Evolutionary conservation across 2,113 vertebrate genomes (phyloP).

Genomic region (Gallinago media): DNA sequence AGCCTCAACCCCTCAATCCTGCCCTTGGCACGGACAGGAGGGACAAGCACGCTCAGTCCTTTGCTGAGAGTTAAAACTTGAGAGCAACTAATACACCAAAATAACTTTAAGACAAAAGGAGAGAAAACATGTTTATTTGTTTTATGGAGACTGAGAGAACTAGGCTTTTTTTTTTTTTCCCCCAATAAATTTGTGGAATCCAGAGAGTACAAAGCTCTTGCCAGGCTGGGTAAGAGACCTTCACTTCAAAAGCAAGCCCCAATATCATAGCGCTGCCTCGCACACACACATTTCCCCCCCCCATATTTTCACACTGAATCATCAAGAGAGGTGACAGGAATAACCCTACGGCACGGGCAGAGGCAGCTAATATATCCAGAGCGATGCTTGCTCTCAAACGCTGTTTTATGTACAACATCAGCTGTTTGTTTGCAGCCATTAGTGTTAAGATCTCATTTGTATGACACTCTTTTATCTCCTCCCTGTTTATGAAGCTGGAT

Average conservation of each 20-base stretch:
- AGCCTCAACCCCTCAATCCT: background rate
- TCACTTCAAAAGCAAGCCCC: background rate
- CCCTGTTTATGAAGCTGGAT: background rate
- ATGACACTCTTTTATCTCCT: background rate
- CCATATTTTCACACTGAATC: background rate
- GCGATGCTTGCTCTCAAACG: background rate
- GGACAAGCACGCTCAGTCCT: background rate
- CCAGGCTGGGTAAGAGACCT: background rate
- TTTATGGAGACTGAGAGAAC: background rate
- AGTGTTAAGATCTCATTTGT: background rate
- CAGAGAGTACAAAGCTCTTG: background rate
- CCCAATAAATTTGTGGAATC: background rate
- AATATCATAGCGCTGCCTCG: background rate
- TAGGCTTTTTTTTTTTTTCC: background rate
- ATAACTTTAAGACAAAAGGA: background rate
- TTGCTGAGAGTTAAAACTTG: background rate
- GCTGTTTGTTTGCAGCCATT: background rate
- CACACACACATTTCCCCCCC: background rate
- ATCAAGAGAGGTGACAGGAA: background rate
- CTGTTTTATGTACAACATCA: background rate
- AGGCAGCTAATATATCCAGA: background rate
- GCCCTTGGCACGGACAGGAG: fast-evolving
- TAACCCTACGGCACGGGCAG: background rate
- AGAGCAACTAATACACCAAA: background rate
- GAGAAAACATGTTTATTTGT: background rate